A percentile compares a stretch with the other conserved stretches of the same genome.
These are phyloP conservation scores for Fissipunctia ypsillon DNA, from an alignment of 2,888 invertebrate species.

Conservation along the genomic window DNA sequence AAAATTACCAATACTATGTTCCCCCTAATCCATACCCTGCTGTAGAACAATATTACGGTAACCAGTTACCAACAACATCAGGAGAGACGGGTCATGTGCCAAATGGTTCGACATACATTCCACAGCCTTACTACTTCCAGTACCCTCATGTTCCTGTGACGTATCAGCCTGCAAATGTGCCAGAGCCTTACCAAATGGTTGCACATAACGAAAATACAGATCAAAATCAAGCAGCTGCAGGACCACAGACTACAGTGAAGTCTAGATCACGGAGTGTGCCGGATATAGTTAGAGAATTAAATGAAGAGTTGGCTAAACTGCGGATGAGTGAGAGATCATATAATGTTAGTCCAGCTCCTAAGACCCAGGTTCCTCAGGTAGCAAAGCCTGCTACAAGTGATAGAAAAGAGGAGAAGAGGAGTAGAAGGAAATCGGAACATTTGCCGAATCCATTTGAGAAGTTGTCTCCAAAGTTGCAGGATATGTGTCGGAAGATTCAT, in stretches of 20 bases:
- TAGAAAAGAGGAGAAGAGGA: conserved; percentile 74
- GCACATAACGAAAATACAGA: conserved; percentile 63
- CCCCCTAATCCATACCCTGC: conserved; percentile 77
- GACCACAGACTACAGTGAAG: conserved; percentile 77
- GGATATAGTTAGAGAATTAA: conserved; percentile 93
- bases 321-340: conserved; percentile 88
- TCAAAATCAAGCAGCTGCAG: conserved; percentile 63
- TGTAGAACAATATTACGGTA: conserved; percentile 77
- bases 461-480: conserved; percentile 90
- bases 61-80: conserved; percentile 75
- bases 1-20: conserved; percentile 85
- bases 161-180: conserved; percentile 72
- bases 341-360: conserved; percentile 89
- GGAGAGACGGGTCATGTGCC: conserved; percentile 70
- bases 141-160: conserved; percentile 78
- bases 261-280: conserved; percentile 92
- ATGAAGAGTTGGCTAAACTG: conserved; percentile 91
- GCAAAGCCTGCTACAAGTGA: conserved; percentile 72
- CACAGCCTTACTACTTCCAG: conserved; percentile 84
- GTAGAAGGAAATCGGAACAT: conserved; percentile 77
- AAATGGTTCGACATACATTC: conserved; percentile 80
- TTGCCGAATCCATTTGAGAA: conserved; percentile 85
- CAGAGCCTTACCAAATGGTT: conserved; percentile 56
- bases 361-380: conserved; percentile 69
- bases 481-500: conserved; percentile 93